phyloP scores from a whole-genome alignment of 1,140 invertebrate species.

The Leptonema lineaticorne region DNA sequence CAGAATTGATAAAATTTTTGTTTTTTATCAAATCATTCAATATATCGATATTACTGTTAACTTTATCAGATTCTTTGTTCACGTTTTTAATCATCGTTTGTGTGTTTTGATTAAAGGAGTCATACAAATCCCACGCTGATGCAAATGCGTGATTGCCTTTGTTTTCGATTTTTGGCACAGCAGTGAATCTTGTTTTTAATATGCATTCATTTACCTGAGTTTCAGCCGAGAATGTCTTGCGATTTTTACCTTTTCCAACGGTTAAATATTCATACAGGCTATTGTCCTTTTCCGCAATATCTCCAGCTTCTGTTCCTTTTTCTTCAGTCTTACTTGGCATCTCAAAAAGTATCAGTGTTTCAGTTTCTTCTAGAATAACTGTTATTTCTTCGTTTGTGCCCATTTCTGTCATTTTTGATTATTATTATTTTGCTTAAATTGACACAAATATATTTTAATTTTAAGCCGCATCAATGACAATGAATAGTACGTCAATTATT shows the following conservation, averaged over 20 bases:
- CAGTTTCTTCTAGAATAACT: slow-evolving; percentile 65
- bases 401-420: slow-evolving; percentile 3
- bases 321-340: slow-evolving; percentile 63
- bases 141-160: slow-evolving; percentile 63
- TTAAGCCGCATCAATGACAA: too few species aligned
- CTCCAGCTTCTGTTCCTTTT: slow-evolving; percentile 59
- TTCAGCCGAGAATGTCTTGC: slow-evolving; percentile 63
- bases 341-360: slow-evolving; percentile 65
- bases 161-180: slow-evolving; percentile 55
- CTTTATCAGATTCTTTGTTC: not conserved
- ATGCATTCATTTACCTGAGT: slow-evolving; percentile 64
- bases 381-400: slow-evolving; percentile 57
- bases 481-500: too few species aligned
- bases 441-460: too few species aligned
- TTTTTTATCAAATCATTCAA: not conserved
- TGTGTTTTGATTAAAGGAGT: slow-evolving; percentile 56
- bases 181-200: slow-evolving; percentile 62
- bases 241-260: slow-evolving; percentile 60
- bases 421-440: not conserved
- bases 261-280: slow-evolving; percentile 65
- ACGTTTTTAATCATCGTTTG: not conserved
- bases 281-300: slow-evolving; percentile 60
- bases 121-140: slow-evolving; percentile 73
- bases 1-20: slow-evolving; percentile 59
- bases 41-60: not conserved